Conservation (phyloP, 2,797 vertebrate genomes). For the Florisuga fusca region DNA sequence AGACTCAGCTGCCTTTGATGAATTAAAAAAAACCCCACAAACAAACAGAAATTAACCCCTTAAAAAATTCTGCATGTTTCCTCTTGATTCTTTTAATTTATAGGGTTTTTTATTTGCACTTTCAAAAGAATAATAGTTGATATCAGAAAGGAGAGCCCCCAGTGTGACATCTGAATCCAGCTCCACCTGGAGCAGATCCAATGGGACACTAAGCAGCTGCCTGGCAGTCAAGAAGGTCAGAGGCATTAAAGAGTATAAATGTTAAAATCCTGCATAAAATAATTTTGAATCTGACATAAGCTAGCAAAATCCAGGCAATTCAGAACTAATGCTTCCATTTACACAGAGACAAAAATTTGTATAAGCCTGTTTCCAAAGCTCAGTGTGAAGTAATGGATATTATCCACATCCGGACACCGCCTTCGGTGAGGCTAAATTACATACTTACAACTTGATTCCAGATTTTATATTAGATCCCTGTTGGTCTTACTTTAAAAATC, state of each 20-base stretch:
- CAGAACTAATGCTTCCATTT: neutral
- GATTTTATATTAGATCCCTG: conserved; percentile 5
- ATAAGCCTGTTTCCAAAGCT: neutral
- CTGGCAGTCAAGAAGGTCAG: neutral
- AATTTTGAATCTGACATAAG: neutral
- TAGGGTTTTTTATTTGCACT: conserved; percentile 32
- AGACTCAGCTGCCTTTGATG: conserved; percentile 45
- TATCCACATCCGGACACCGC: neutral
- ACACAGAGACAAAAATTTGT: neutral
- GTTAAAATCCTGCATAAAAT: conserved; percentile 22
- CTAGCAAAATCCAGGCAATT: neutral
- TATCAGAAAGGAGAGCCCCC: neutral
- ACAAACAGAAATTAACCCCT: neutral
- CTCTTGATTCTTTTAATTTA: conserved; percentile 9
- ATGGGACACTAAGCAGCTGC: conserved; percentile 1
- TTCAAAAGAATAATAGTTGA: conserved; percentile 2
- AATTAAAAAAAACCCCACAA: neutral
- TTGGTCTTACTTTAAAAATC: neutral
- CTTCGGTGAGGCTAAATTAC: neutral
- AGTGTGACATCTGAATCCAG: conserved; percentile 11
- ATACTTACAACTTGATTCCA: neutral
- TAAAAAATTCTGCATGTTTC: neutral
- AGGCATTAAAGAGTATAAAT: conserved; percentile 21
- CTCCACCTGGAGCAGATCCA: neutral
- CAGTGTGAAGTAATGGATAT: neutral